Base-by-base conservation (phyloP, 2,797 vertebrate genomes). In the Eptatretus atami region DNA sequence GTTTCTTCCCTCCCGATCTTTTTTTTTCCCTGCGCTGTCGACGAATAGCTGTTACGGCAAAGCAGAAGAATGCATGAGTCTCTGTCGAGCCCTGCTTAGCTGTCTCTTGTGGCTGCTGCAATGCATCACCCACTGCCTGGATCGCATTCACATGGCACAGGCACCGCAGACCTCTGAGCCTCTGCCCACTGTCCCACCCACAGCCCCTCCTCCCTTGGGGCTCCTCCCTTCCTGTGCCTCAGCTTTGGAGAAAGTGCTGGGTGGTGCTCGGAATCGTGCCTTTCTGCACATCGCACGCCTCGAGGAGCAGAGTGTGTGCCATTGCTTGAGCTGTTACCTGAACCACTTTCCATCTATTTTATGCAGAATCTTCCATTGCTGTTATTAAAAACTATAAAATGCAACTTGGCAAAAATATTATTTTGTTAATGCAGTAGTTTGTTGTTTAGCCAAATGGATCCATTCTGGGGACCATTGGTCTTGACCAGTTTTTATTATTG, bases 11-110 rank as follows among this genome's bases (percentile, higher is more conserved):
- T 53, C 53, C 9, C 54, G 13, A 11, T 15, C 57, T 52, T 57
- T 52, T n/a, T n/a, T 57, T 65, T 31, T 53, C 52, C n/a, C 13
- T 25, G 15, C 6, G 25, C 53, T 52, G 6, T 60, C 10, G 53
- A 65, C 24, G 2, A 15, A 10, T 69, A 95, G 88, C 77, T 96
- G 88, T 70, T 79, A 94, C 0, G 87, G 90, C 65, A 95, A 95
- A 73, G 84, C 83, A 0, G 90, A 98, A 73, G 88, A 96, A 71
- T 98, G 90, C 73, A 82, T 98, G 0, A 83, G 83, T 12, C 77
- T 96, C 54, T 95, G 88, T 70, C 81, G 87, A 44, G 81, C 90
- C 0, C 75, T 95, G 69, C 77, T 86, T 65, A 81, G 77, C 53
- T 77, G 80, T 65, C 75, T 84, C 63, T 80, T 80, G 68, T 98